phyloP scores from a whole-genome alignment of 1,140 invertebrate species.

The Calephelis nemesis region DNA sequence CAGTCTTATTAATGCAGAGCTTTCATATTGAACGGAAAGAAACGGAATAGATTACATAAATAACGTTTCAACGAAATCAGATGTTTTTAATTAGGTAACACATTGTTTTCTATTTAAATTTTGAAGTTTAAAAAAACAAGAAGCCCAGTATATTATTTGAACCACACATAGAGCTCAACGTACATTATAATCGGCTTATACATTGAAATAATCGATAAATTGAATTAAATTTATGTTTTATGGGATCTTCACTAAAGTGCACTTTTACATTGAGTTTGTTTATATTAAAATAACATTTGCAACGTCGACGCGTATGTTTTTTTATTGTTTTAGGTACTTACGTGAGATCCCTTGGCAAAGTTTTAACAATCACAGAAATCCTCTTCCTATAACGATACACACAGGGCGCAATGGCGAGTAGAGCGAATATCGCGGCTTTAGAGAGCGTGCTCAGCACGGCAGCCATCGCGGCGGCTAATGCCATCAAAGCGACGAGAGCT shows the following conservation, averaged over 20 bases:
- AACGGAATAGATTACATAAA: no score
- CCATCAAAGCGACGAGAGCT: constrained; percentile 79
- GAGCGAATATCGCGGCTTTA: constrained; percentile 78
- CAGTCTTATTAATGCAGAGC: no score
- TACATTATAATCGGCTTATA: neutral
- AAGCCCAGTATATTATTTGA: no score
- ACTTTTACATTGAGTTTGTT: neutral
- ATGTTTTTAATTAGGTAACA: no score
- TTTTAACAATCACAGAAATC: constrained; percentile 80
- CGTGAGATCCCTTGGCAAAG: constrained; percentile 80
- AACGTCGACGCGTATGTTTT: no score
- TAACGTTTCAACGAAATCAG: no score
- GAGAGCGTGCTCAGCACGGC: constrained; percentile 79
- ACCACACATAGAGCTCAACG: no score
- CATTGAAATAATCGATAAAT: constrained; percentile 1
- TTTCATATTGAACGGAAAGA: no score
- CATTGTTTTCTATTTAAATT: no score
- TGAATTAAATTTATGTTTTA: neutral
- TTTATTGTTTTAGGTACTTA: constrained; percentile 55
- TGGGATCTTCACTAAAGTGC: neutral
- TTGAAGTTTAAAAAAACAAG: no score
- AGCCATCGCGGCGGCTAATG: constrained; percentile 77
- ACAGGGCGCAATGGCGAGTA: constrained; percentile 78
- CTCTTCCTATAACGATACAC: constrained; percentile 79
- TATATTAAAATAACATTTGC: no score